Evolutionary conservation across 2,797 vertebrate species (phyloP).

Genomic region (Carcharodon carcharias): DNA sequence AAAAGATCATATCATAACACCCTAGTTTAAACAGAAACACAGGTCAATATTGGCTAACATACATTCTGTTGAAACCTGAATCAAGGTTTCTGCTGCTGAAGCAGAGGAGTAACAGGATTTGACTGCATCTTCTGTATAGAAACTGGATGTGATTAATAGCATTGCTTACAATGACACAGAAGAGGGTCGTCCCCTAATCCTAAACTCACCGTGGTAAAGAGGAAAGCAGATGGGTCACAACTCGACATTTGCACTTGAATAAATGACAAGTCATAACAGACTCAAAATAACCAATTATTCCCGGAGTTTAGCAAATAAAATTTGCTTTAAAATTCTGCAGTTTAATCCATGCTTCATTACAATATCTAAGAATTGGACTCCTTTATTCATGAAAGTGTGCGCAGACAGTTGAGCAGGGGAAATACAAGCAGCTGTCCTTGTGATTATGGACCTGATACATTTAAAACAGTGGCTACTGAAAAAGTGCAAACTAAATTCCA

Average conservation of each 20-base stretch:
- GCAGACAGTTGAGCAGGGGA: background rate
- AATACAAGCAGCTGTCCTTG: slow-evolving; percentile 21
- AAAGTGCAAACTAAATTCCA: background rate
- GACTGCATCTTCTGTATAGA: slow-evolving; percentile 49
- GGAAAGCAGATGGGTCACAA: slow-evolving; percentile 49
- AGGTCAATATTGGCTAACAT: background rate
- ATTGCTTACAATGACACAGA: slow-evolving; percentile 38
- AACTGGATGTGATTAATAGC: slow-evolving; percentile 52
- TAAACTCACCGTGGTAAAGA: slow-evolving; percentile 50
- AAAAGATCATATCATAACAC: background rate
- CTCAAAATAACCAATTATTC: slow-evolving; percentile 46
- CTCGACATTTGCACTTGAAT: slow-evolving; percentile 50
- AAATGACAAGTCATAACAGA: slow-evolving; percentile 52
- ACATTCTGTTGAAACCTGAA: background rate
- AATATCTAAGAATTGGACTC: background rate
- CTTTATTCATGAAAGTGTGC: background rate
- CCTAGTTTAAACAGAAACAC: background rate
- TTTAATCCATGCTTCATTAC: slow-evolving; percentile 7
- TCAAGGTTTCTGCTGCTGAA: background rate
- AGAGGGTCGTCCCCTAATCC: slow-evolving; percentile 50
- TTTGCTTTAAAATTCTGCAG: slow-evolving; percentile 10
- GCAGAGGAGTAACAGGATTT: background rate
- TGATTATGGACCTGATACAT: background rate
- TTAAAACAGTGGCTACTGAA: background rate
- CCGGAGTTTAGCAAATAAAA: slow-evolving; percentile 32